Evolutionary conservation across 2,797 vertebrate genomes (phyloP).

Genomic region (Oreortyx pictus): DNA sequence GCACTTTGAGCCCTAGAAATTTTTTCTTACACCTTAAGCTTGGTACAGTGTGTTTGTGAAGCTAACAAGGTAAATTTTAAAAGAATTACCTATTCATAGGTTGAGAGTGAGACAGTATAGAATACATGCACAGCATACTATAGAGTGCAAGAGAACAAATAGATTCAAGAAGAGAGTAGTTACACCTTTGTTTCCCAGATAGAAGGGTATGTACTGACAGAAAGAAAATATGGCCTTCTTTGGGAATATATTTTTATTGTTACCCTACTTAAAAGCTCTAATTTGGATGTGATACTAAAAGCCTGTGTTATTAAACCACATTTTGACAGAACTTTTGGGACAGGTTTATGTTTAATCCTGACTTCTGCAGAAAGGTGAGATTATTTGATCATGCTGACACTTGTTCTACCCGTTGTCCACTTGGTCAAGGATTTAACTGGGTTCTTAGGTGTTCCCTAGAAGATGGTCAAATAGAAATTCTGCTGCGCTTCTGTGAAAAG

Average conservation of each 20-base stretch:
- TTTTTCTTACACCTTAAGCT: slow-evolving; percentile 45
- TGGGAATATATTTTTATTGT: neutral
- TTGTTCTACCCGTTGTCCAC: neutral
- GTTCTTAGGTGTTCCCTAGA: neutral
- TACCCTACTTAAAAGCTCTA: neutral
- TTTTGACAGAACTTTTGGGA: neutral
- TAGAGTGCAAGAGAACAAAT: neutral
- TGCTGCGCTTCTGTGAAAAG: neutral
- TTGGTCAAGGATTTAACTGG: neutral
- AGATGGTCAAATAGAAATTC: neutral
- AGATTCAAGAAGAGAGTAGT: neutral
- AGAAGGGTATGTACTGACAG: neutral
- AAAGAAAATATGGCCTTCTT: neutral
- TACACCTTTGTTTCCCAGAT: neutral
- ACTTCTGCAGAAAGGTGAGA: neutral
- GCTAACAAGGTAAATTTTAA: slow-evolving; percentile 51
- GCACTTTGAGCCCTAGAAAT: slow-evolving; percentile 20
- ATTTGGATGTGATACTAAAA: neutral
- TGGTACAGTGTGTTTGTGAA: slow-evolving; percentile 10
- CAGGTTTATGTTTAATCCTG: neutral
- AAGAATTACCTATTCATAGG: slow-evolving; percentile 27
- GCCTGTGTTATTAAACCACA: neutral
- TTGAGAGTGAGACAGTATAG: slow-evolving; percentile 25
- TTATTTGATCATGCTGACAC: neutral
- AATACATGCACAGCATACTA: neutral